Percentiles rank a stretch among this genome's conserved stretches.
These are phyloP conservation scores for Xestoiulus laeticollis DNA, from an alignment of 2,888 invertebrate species.

Conservation along the genomic window DNA sequence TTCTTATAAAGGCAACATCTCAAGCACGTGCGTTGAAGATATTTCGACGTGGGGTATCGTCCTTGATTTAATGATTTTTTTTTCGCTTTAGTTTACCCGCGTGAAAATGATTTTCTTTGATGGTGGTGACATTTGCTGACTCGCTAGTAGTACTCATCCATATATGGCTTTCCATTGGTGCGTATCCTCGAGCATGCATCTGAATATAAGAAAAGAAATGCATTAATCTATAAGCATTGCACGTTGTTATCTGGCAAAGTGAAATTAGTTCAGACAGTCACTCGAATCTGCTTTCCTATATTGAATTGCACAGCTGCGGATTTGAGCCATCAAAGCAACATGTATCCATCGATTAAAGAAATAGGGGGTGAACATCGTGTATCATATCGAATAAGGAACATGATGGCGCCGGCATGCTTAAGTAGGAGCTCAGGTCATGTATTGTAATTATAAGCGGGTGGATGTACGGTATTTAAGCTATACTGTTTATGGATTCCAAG, in stretches of 20 bases:
- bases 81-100: background rate
- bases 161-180: background rate
- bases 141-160: background rate
- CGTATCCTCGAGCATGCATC: background rate
- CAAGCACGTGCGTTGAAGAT: background rate
- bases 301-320: conserved; percentile 32
- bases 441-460: background rate
- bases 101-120: background rate
- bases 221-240: conserved; percentile 39
- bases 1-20: background rate
- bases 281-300: conserved; percentile 21
- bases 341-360: conserved; percentile 17
- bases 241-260: conserved; percentile 39
- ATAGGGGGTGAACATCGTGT: background rate
- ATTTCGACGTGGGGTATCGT: background rate
- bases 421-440: background rate
- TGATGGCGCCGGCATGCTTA: conserved; percentile 19
- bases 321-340: conserved; percentile 10
- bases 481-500: background rate
- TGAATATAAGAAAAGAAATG: conserved; percentile 5
- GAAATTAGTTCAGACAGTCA: conserved; percentile 39
- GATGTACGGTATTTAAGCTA: no score
- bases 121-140: conserved; percentile 21
- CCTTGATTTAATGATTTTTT: conserved; percentile 31
- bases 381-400: no score